A percentile compares a stretch with the other conserved stretches of the same genome.
Conservation (phyloP, 2,888 invertebrate genomes). For the Mesorhabditis sp. region DNA sequence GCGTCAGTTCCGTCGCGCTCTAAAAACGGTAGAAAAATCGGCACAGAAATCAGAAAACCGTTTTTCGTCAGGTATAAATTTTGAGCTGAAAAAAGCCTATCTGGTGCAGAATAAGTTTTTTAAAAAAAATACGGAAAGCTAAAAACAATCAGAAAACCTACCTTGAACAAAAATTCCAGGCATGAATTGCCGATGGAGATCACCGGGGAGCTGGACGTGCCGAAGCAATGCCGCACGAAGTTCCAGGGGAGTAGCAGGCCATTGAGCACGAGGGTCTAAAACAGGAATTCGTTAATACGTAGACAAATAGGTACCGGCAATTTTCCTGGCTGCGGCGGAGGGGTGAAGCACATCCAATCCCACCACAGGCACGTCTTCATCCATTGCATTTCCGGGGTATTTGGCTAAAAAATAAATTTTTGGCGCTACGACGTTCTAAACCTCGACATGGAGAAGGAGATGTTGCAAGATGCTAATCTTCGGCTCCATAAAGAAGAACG, state of each 20-base stretch:
- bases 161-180: not conserved
- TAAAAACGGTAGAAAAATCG: too few species aligned
- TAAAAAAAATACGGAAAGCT: too few species aligned
- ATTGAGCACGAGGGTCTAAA: not conserved
- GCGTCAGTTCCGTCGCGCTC: not conserved
- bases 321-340: slow-evolving; percentile 2
- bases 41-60: too few species aligned
- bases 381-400: not conserved
- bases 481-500: not conserved
- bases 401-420: not conserved
- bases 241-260: not conserved
- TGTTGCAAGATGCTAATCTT: not conserved
- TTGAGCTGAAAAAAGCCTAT: too few species aligned
- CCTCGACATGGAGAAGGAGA: not conserved
- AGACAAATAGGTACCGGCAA: too few species aligned
- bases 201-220: not conserved
- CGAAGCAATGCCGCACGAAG: not conserved
- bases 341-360: not conserved
- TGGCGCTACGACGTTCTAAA: not conserved
- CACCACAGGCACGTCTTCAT: slow-evolving; percentile 4
- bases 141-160: not conserved
- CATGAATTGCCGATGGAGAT: not conserved
- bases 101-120: too few species aligned
- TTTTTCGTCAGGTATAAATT: too few species aligned
- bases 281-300: not conserved